Base-by-base conservation (phyloP, 2,113 vertebrate species). In the Atlantisia rogersi region DNA sequence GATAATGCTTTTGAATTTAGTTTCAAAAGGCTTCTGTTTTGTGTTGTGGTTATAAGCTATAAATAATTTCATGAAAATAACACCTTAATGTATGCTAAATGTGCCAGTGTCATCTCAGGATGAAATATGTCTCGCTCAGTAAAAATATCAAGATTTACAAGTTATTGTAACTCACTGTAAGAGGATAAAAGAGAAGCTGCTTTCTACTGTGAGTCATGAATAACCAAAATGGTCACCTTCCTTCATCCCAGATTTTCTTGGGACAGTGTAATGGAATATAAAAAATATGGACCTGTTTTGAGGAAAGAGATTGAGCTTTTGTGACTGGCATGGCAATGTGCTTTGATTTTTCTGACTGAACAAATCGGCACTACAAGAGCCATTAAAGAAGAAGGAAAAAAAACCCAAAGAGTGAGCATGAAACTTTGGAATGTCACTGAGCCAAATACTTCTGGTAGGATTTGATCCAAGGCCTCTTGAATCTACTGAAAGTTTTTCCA, bases 281-380 rank as follows among this genome's bases (percentile, higher is more conserved):
- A 92, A 77, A 50, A 71, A 68, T 62, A 82, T 19, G 15, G 32
- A 32, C 29, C 82, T 87, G 35, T 88, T 93, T 93, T 77, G 56
- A 90, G 64, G 70, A 85, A 86, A 93, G 46, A 70, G 71, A 44
- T 79, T 86, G 55, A 88, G 55, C 20, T 93, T 91, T 91, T 94
- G n/a, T 91, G 87, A 69, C 53, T 96, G 70, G n/a, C 46, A 52
- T 92, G 67, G 63, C 35, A 65, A 46, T 69, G 62, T 90, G 65
- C 85, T 95, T 96, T 95, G 85, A 94, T 91, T 95, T 92, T 92
- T 79, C 80, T 88, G 88, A 75, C 85, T 88, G 79, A 93, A 90
- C 71, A 92, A 77, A 95, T 94, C 90, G 70, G 55, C 52, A 92
- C 40, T 95, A 91, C 67, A 46, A 81, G 63, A 42, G 20, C 85